Conservation (phyloP, 2,888 invertebrate genomes). For the Trissoscelio sp. region DNA sequence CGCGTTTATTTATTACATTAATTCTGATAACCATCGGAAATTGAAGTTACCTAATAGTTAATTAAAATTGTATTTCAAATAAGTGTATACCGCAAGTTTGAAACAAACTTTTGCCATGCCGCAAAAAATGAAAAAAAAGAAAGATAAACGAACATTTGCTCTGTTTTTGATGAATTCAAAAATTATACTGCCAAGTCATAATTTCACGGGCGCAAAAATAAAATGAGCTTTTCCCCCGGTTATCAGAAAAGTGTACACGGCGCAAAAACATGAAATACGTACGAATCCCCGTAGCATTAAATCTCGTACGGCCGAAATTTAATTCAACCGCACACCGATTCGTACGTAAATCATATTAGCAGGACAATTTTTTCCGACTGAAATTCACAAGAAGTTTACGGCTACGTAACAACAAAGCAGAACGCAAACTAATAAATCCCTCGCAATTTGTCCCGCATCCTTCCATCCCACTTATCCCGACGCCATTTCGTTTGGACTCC, state of each 20-base stretch:
- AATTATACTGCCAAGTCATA: too few relatives aligned
- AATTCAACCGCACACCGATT: slow-evolving; percentile 4
- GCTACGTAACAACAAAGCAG: slow-evolving; percentile 15
- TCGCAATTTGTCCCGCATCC: background rate
- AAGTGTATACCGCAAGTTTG: too few relatives aligned
- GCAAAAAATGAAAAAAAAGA: too few relatives aligned
- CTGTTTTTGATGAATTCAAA: background rate
- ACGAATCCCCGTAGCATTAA: slow-evolving; percentile 2
- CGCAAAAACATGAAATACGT: slow-evolving; percentile 2
- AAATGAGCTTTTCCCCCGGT: background rate
- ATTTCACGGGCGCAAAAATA: background rate
- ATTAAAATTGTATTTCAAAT: too few relatives aligned
- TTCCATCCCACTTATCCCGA: background rate
- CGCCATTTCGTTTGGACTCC: slow-evolving; percentile 40
- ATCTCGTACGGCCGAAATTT: slow-evolving; percentile 5
- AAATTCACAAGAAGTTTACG: slow-evolving; percentile 39
- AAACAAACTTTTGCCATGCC: too few relatives aligned
- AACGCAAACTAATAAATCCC: slow-evolving; percentile 22
- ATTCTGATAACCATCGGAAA: slow-evolving; percentile 2
- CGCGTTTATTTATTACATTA: background rate
- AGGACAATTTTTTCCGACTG: background rate
- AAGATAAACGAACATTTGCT: too few relatives aligned
- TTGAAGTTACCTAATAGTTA: too few relatives aligned
- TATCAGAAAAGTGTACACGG: background rate
- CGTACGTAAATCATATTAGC: slow-evolving; percentile 27